These are phyloP conservation scores for Lycaon pictus DNA, from an alignment of 2,113 vertebrate species.

Conservation along the genomic window DNA sequence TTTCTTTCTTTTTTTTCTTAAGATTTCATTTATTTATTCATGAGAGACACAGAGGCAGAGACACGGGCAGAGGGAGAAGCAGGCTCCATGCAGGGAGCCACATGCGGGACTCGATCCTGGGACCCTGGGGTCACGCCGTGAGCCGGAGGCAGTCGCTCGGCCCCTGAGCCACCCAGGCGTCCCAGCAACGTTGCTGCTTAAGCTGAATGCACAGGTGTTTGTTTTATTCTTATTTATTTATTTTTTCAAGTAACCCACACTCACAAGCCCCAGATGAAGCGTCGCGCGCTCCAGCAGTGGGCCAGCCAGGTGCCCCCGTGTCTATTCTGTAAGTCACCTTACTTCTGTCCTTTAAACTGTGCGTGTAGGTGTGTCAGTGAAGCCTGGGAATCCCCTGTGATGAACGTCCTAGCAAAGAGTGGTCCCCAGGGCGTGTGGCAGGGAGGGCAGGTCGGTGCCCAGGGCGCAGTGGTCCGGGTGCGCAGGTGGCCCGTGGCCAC, in stretches of 20 bases:
- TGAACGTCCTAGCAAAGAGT: neutral
- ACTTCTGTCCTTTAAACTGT: neutral
- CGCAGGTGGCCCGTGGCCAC: too few relatives aligned
- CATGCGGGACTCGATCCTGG: too few relatives aligned
- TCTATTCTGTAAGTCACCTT: neutral
- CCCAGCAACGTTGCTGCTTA: neutral
- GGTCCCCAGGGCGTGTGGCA: too few relatives aligned
- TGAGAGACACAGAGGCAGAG: too few relatives aligned
- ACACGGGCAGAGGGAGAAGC: too few relatives aligned
- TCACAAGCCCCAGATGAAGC: neutral
- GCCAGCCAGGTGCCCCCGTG: rapidly evolving
- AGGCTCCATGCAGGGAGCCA: too few relatives aligned
- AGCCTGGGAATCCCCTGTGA: neutral
- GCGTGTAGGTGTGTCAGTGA: neutral
- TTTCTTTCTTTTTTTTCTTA: too few relatives aligned
- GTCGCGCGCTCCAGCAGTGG: neutral
- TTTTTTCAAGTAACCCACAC: neutral
- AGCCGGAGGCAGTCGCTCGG: too few relatives aligned
- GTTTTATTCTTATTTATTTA: neutral
- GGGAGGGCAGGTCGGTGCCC: too few relatives aligned
- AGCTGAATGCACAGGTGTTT: neutral
- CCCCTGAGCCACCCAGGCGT: too few relatives aligned
- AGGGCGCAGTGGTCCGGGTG: rapidly evolving
- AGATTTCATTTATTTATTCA: too few relatives aligned
- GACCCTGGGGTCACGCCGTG: too few relatives aligned